These are phyloP conservation scores for Periophthalmus magnuspinnatus DNA, from an alignment of 2,797 vertebrate species.

Conservation along the genomic window DNA sequence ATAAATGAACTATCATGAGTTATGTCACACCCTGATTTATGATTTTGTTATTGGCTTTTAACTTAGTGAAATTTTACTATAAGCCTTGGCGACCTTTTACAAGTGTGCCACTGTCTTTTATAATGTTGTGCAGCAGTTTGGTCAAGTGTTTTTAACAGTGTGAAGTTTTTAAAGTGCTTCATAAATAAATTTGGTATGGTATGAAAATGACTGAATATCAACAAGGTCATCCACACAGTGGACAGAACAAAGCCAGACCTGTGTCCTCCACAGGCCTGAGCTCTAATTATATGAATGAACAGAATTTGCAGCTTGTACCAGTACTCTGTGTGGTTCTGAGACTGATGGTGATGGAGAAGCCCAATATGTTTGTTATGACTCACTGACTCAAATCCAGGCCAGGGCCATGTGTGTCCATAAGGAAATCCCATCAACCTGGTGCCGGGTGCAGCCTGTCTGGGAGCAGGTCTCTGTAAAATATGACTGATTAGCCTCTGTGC, in stretches of 20 bases:
- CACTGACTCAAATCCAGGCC: constrained; percentile 30
- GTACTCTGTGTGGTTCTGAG: not conserved
- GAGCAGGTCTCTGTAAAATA: constrained; percentile 69
- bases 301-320: not conserved
- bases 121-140: not conserved
- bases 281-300: not conserved
- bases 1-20: not conserved
- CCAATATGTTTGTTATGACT: not conserved
- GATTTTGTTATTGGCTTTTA: not conserved
- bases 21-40: not conserved
- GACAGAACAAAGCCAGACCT: not conserved
- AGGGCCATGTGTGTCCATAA: constrained; percentile 43
- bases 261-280: not conserved
- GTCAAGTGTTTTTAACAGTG: not conserved
- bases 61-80: not conserved
- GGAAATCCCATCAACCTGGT: constrained; percentile 66
- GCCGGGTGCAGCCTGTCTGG: constrained; percentile 63
- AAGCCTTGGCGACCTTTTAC: not conserved
- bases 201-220: too few species aligned
- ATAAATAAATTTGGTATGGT: not conserved
- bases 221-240: not conserved
- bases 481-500: constrained; percentile 62
- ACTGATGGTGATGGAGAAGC: not conserved
- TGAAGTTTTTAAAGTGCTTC: not conserved
- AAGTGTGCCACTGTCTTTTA: not conserved